Base-by-base conservation (phyloP, 2,113 vertebrate genomes). In the Sander lucioperca region DNA sequence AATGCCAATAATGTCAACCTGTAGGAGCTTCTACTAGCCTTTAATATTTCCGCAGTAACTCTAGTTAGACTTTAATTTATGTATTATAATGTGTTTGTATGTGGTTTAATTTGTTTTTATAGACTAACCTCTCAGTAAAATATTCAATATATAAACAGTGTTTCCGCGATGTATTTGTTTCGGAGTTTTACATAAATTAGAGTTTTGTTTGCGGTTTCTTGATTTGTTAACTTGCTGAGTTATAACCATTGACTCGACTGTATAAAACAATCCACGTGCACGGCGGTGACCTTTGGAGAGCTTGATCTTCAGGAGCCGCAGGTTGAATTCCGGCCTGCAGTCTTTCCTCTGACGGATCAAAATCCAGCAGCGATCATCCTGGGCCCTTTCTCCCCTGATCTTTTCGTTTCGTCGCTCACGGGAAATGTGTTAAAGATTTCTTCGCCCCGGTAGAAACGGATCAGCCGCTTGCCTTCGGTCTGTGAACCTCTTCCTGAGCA, bases 281-380 rank as follows among this genome's bases (percentile, higher is more conserved):
- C 39, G 9, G 39, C 39, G 45, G 33, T 70, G 65, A 64, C 80
- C 51, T 82, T 47, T 68, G 23, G 6, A 45, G 16, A 51, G 62
- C 63, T 58, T 3, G 9, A 4, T 10, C 5, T 53, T 2, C 33
- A 16, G 21, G 23, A 64, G 33, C 66, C 18, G 13, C 61, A n/a
- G 36, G n/a, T 25, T 73, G 72, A 72, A n/a, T 18, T 16, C 58
- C 12, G 63, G 69, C 79, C 67, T n/a, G 39, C 48, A 7, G 1
- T 9, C 4, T 77, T 19, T 30, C 27, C 71, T 13, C 54, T 5
- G 48, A 48, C 19, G 48, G 61, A 53, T 67, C 74, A 25, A 19
- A 48, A 33, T 33, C 23, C 64, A 45, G 50, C 62, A 27, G 33
- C 39, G 39, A 43, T 11, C 39, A 43, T 39, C 39, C 10, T 33